These are phyloP conservation scores for Tipula unca DNA, from an alignment of 2,888 invertebrate species.

Conservation along the genomic window DNA sequence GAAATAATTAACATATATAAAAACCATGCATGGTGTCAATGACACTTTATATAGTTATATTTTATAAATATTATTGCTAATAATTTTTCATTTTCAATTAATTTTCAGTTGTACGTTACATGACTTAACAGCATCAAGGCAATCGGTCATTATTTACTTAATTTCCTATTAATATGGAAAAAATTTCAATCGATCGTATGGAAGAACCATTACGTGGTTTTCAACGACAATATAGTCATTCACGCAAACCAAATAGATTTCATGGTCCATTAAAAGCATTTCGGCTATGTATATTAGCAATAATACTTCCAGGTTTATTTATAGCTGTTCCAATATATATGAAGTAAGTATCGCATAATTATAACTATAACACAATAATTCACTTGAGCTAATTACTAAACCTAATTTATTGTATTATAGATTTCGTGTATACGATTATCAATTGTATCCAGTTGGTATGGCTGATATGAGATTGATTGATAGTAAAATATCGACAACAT, in stretches of 20 bases:
- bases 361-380: neutral
- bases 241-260: neutral
- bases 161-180: neutral
- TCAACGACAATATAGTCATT: neutral
- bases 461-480: slow-evolving; percentile 69
- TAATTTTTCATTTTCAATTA: neutral
- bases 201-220: neutral
- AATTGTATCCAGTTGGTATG: slow-evolving; percentile 63
- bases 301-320: slow-evolving; percentile 56
- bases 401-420: slow-evolving; percentile 31
- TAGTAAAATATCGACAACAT: slow-evolving; percentile 63
- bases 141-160: neutral
- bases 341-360: slow-evolving; percentile 41
- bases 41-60: no score
- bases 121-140: neutral
- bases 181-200: neutral
- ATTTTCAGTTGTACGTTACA: neutral
- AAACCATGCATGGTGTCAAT: no score
- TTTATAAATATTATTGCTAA: no score
- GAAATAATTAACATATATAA: no score
- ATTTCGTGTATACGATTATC: slow-evolving; percentile 59
- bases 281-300: slow-evolving; percentile 53
- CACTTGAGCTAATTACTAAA: neutral
- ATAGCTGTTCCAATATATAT: slow-evolving; percentile 61
- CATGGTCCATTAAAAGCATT: slow-evolving; percentile 51